Percentiles rank a stretch among this genome's conserved stretches.
phyloP scores from a whole-genome alignment of 2,888 invertebrate species.

The Oxystoma pomonae region DNA sequence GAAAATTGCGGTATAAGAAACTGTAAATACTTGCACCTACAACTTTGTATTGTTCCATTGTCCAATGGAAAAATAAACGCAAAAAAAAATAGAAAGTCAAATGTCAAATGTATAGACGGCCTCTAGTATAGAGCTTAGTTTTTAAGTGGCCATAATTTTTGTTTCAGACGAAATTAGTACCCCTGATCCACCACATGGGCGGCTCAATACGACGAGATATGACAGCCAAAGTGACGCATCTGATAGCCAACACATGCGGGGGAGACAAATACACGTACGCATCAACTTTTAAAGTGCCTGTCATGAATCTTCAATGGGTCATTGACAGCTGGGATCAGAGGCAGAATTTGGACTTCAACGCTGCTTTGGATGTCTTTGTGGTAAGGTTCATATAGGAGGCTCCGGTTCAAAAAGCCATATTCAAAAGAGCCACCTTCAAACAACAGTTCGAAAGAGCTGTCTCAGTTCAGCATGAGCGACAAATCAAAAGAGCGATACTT shows the following conservation, averaged over 20 bases:
- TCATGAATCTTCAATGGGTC: conserved; percentile 87
- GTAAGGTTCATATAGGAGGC: conserved; percentile 53
- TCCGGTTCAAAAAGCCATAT: background rate
- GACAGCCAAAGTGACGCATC: conserved; percentile 84
- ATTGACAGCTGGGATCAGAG: conserved; percentile 81
- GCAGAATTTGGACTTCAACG: conserved; percentile 64
- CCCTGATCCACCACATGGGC: conserved; percentile 93
- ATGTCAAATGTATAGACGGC: too few relatives aligned
- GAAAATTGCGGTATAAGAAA: too few relatives aligned
- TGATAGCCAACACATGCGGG: conserved; percentile 84
- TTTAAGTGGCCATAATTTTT: conserved; percentile 21
- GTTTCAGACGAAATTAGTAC: conserved; percentile 76
- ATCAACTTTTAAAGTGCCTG: conserved; percentile 81
- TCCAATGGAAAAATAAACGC: too few relatives aligned
- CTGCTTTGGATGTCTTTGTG: conserved; percentile 65
- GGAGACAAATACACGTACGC: conserved; percentile 95
- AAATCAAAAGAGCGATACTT: too few relatives aligned
- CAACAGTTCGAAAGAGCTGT: too few relatives aligned
- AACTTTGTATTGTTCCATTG: too few relatives aligned
- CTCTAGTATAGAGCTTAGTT: too few relatives aligned
- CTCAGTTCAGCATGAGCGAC: too few relatives aligned
- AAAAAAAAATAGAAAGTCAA: too few relatives aligned
- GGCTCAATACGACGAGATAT: conserved; percentile 92
- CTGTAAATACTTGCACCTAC: too few relatives aligned
- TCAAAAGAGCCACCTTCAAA: too few relatives aligned